Evolutionary conservation across 1,140 invertebrate genomes (phyloP), one percentile per base, ranked within the genome.

Genomic region (Macrobrachium rosenbergii): DNA sequence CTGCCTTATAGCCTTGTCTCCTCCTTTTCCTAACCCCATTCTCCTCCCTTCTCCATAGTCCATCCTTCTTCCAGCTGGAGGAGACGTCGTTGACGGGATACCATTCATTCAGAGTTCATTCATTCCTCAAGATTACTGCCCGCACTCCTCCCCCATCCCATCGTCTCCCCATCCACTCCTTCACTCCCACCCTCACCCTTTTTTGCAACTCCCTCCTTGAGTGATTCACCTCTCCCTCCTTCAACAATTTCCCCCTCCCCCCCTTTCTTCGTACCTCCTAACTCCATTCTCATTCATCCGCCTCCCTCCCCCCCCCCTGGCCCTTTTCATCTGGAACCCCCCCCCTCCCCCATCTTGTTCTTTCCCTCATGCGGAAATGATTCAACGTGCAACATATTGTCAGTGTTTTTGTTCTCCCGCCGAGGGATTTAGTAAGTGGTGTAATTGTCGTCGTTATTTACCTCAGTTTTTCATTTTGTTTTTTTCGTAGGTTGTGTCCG

Each of bases 1-100:
- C 59, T 21, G 37, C n/a, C 73, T 52, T 75, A 14, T n/a, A n/a
- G n/a, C n/a, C n/a, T n/a, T n/a, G n/a, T n/a, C 73, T 76, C 73
- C 37, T n/a, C 37, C 43, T 58, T 21, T 8, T 5, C 28, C 75
- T 77, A 8, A 16, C 16, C 16, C 75, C 37, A 0, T 76, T 76
- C 14, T 21, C 37, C 73, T 76, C 58, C 73, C 23, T 76, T 76
- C 73, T 58, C 21, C 37, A 37, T 37, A 37, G 28, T 45, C 73
- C 16, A 17, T 19, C 43, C 23, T 77, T 37, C 14, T 77, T 52
- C 43, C 43, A 58, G 2, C 52, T 10, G 52, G 52, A 52, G 52
- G 52, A 52, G 52, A 52, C 52, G 52, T 52, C 52, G 52, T 52
- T 8, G 52, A 52, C 52, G 52, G 52, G 52, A 52, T 52, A 73